Evolutionary conservation across 2,797 vertebrate species (phyloP), one percentile per base, ranked within the genome.

Genomic region (Xiphorhynchus erythropygius): DNA sequence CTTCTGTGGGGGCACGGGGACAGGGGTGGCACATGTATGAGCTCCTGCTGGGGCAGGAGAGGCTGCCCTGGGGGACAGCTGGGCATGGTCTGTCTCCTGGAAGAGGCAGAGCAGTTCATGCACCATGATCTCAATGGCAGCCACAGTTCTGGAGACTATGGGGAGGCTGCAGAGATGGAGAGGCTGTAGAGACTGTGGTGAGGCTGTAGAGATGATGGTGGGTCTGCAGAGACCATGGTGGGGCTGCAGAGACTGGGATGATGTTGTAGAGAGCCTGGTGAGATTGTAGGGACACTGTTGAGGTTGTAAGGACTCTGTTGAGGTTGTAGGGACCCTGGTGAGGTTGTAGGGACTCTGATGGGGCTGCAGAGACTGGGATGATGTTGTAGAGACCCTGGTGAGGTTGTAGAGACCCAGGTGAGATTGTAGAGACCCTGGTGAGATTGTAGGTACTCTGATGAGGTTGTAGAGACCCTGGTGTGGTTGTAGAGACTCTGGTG

Each of bases 281-380:
- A 30, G 62, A 21, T 3, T 63, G 41, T 5, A 23, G 32, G 25
- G 4, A 28, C 33, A 5, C 1, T 37, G 7, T 2, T 0, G 23
- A 47, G 2, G 14, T 6, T 35, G 9, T 7, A 23, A 27, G 23
- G 1, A 12, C 19, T 2, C 0, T 11, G 7, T 2, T 5, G 33
- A 30, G 6, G 28, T 3, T 46, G 18, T 8, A 35, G 44, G 35
- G 12, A 21, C 11, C 9, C 0, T 47, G 23, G 12, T 10, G 44
- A 47, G 6, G 9, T 4, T 47, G 18, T 13, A 46, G 32, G 24
- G 22, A 18, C 16, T 5, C 0, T 32, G 47, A 10, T 13, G 35
- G 22, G 18, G 7, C 3, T 37, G 13, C 2, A 50, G 65, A 21
- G 7, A 49, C 24, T 7, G 2, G 16, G 14, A 14, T 8, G 21